Evolutionary conservation across 2,797 vertebrate genomes (phyloP).

Genomic region (Poecilia picta): DNA sequence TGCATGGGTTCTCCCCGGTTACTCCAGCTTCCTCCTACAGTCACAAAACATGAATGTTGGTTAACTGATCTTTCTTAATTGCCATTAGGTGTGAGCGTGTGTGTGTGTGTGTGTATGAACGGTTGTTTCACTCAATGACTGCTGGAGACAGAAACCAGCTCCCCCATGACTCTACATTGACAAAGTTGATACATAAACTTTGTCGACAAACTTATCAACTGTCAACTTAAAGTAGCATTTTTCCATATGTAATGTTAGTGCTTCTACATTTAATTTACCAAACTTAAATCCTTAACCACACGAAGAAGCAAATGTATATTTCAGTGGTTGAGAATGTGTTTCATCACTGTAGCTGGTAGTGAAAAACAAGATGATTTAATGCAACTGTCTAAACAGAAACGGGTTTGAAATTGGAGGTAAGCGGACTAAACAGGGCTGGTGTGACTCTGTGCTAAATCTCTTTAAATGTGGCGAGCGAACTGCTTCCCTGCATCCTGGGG

Average conservation of each 20-base stretch:
- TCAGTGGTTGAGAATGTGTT: not conserved
- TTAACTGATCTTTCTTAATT: not conserved
- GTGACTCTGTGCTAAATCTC: not conserved
- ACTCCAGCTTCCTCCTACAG: not conserved
- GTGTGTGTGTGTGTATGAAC: not conserved
- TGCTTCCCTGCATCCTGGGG: not conserved
- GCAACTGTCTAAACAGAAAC: not conserved
- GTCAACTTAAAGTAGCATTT: not conserved
- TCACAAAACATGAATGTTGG: not conserved
- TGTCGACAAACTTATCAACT: not conserved
- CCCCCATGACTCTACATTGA: not conserved
- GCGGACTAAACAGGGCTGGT: too few relatives aligned
- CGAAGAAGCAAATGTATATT: not conserved
- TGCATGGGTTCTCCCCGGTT: not conserved
- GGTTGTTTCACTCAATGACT: not conserved
- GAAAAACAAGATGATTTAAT: not conserved
- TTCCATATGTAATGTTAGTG: not conserved
- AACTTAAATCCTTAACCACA: not conserved
- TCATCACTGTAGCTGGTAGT: not conserved
- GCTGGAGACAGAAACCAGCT: not conserved
- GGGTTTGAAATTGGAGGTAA: not conserved
- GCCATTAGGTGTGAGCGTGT: too few relatives aligned
- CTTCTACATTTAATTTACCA: not conserved
- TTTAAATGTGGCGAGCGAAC: not conserved
- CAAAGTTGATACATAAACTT: not conserved